Percentiles rank a stretch among this genome's conserved stretches.
These are phyloP conservation scores for Metopolophium dirhodum DNA, from an alignment of 1,140 invertebrate species.

Conservation along the genomic window DNA sequence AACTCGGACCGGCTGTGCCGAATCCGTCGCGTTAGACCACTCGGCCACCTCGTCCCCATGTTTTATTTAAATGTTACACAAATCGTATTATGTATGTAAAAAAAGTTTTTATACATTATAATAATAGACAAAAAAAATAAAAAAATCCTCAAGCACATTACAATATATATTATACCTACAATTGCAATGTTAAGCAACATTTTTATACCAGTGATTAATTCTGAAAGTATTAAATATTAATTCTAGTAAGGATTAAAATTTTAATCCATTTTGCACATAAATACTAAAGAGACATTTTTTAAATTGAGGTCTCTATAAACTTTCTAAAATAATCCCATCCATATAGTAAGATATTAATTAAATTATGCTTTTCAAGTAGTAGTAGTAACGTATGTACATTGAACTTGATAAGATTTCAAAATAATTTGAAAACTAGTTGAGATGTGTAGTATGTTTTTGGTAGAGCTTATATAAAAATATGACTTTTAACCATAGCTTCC, in stretches of 20 bases:
- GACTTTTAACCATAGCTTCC: not conserved
- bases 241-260: not conserved
- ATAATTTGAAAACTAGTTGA: not conserved
- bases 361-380: not conserved
- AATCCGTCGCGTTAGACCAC: no score
- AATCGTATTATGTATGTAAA: not conserved
- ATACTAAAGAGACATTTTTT: not conserved
- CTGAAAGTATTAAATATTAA: not conserved
- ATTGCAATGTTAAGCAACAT: not conserved
- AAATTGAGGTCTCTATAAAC: no score
- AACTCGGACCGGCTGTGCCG: no score
- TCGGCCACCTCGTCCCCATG: no score
- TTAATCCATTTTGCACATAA: not conserved
- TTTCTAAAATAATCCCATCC: not conserved
- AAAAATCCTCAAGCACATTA: not conserved
- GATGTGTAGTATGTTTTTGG: not conserved
- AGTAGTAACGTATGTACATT: not conserved
- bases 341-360: not conserved
- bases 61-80: not conserved
- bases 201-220: not conserved
- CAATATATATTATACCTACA: not conserved
- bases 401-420: not conserved
- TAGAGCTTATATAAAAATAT: not conserved
- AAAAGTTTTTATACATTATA: not conserved
- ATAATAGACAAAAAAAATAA: not conserved